These are phyloP conservation scores for Anorthoa munda DNA, from an alignment of 2,888 invertebrate species.

Conservation along the genomic window DNA sequence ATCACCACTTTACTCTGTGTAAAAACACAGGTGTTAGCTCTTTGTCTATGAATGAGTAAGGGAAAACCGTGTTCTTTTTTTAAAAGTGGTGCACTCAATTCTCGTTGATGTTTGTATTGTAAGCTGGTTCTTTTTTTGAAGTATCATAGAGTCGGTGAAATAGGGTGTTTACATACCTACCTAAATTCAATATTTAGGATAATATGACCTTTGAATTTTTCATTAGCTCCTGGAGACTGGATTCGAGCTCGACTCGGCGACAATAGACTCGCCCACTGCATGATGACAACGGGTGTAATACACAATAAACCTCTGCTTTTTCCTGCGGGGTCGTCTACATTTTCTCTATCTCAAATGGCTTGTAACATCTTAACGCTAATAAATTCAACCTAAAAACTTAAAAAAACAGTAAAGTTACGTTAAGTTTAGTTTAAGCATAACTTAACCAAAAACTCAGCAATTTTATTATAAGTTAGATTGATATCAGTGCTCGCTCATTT, in stretches of 20 bases:
- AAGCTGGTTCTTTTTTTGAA: conserved; percentile 13
- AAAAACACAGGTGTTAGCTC: conserved; percentile 49
- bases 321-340: not conserved
- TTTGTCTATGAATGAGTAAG: conserved; percentile 34
- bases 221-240: too few species aligned
- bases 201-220: not conserved
- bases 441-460: conserved; percentile 10
- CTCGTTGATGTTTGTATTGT: conserved; percentile 2
- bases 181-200: not conserved
- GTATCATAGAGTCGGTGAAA: not conserved
- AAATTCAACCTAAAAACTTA: not conserved
- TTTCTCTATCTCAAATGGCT: not conserved
- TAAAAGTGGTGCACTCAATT: conserved; percentile 14
- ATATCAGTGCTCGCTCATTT: conserved; percentile 25
- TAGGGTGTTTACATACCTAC: not conserved
- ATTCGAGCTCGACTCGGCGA: too few species aligned
- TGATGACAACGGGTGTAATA: not conserved
- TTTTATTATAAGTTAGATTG: conserved; percentile 38
- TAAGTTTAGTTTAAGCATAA: conserved; percentile 2
- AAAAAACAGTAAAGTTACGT: conserved; percentile 1
- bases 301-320: not conserved
- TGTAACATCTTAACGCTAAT: not conserved
- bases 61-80: conserved; percentile 36
- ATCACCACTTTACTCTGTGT: conserved; percentile 26
- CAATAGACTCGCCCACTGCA: not conserved